These are phyloP conservation scores for Amblyopsis hoosieri DNA, from an alignment of 2,797 vertebrate species.

Conservation along the genomic window DNA sequence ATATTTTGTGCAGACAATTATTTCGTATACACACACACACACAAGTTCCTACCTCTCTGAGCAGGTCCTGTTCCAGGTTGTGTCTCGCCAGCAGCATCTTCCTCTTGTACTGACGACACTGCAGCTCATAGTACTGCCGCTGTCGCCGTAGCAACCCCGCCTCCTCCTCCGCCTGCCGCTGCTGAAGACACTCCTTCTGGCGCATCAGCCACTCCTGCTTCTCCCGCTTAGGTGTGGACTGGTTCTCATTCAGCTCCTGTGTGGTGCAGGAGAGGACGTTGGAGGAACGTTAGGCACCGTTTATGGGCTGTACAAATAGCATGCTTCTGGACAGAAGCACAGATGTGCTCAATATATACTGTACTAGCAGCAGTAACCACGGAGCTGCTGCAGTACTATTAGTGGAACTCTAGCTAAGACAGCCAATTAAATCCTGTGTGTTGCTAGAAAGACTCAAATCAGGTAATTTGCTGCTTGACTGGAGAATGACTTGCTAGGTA, in stretches of 20 bases:
- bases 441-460: too few relatives aligned
- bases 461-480: too few relatives aligned
- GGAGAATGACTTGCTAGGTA: too few relatives aligned
- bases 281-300: not conserved
- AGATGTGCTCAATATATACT: not conserved
- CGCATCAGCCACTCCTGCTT: slow-evolving; percentile 91
- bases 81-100: slow-evolving; percentile 88
- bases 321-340: not conserved
- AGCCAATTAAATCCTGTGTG: too few relatives aligned
- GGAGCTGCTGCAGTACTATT: too few relatives aligned
- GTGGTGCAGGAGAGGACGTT: not conserved
- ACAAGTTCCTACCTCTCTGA: slow-evolving; percentile 76
- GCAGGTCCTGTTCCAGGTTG: slow-evolving; percentile 90
- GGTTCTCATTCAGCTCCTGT: slow-evolving; percentile 90
- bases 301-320: too few relatives aligned
- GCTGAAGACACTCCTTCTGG: slow-evolving; percentile 91
- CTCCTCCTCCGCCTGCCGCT: slow-evolving; percentile 90
- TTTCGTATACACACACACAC: too few relatives aligned
- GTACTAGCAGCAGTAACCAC: too few relatives aligned
- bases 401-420: too few relatives aligned
- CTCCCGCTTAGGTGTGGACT: slow-evolving; percentile 89
- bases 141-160: slow-evolving; percentile 85
- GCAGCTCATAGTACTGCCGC: slow-evolving; percentile 89
- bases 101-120: slow-evolving; percentile 90
- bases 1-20: too few relatives aligned